These are phyloP conservation scores for Numenius phaeopus DNA, from an alignment of 2,797 vertebrate genomes.

Conservation along the genomic window DNA sequence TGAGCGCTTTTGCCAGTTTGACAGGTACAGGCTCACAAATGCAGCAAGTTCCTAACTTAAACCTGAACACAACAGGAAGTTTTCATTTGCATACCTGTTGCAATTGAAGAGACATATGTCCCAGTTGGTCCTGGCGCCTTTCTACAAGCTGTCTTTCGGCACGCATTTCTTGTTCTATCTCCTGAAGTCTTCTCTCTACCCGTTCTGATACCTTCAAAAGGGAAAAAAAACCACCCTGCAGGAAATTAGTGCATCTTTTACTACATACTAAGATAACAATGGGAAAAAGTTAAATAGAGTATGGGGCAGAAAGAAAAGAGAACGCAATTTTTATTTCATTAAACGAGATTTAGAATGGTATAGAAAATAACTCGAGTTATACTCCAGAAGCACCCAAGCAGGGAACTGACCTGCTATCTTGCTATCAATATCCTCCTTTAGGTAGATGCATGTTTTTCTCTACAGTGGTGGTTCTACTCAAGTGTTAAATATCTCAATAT, in stretches of 20 bases:
- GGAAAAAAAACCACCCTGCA: neutral
- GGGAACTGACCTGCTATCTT: neutral
- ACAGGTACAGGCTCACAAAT: neutral
- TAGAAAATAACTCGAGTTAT: neutral
- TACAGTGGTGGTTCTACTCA: neutral
- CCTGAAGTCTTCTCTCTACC: slow-evolving; percentile 89
- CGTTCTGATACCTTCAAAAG: slow-evolving; percentile 85
- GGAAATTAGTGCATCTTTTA: neutral
- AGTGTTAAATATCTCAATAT: neutral
- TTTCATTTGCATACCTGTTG: slow-evolving; percentile 85
- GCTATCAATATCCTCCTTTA: neutral
- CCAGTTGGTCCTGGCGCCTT: slow-evolving; percentile 80
- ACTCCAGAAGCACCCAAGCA: neutral
- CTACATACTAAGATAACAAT: neutral
- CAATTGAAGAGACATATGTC: slow-evolving; percentile 81
- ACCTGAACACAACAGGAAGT: neutral
- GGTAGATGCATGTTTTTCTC: neutral
- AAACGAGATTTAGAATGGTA: neutral
- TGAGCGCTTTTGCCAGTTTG: neutral
- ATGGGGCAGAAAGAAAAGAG: neutral
- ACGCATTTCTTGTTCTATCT: slow-evolving; percentile 88
- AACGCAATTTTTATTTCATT: neutral
- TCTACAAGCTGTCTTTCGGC: slow-evolving; percentile 79
- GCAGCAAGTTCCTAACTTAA: neutral
- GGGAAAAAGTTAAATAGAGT: neutral